These are phyloP conservation scores for Acanthiza pusilla DNA, from an alignment of 2,797 vertebrate species.

Conservation along the genomic window DNA sequence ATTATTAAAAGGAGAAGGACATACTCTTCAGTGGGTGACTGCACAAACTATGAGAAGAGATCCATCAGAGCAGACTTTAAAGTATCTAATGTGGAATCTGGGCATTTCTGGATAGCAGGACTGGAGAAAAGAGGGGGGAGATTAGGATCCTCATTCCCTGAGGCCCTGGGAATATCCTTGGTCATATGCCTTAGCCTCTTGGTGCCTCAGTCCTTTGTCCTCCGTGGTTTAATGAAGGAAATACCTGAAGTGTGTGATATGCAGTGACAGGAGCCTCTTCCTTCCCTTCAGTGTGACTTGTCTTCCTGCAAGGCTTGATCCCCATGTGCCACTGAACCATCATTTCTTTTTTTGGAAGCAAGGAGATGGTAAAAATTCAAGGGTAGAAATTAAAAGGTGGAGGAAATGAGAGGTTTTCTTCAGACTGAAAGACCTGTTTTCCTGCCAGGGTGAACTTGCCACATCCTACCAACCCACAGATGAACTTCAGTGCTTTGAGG, in stretches of 20 bases:
- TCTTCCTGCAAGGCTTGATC: background rate
- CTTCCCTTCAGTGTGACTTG: background rate
- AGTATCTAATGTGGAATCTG: background rate
- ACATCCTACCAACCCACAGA: background rate
- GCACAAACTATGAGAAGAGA: background rate
- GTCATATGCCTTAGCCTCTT: background rate
- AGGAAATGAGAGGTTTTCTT: background rate
- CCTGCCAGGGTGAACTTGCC: background rate
- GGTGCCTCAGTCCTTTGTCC: background rate
- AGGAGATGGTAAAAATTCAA: background rate
- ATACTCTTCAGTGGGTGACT: background rate
- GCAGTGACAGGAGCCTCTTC: background rate
- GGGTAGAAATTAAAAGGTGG: background rate
- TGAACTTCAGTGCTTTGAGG: background rate
- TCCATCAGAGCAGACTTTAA: background rate
- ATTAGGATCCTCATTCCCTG: background rate
- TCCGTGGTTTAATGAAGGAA: background rate
- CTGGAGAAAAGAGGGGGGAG: background rate
- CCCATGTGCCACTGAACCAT: background rate
- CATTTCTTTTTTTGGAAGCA: background rate
- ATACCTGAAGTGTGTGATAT: background rate
- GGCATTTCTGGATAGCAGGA: background rate
- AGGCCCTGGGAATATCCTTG: background rate
- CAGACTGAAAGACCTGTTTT: background rate
- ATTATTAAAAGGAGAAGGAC: constrained; percentile 1